phyloP scores from a whole-genome alignment of 2,888 invertebrate species.

The Tenthredo livida region DNA sequence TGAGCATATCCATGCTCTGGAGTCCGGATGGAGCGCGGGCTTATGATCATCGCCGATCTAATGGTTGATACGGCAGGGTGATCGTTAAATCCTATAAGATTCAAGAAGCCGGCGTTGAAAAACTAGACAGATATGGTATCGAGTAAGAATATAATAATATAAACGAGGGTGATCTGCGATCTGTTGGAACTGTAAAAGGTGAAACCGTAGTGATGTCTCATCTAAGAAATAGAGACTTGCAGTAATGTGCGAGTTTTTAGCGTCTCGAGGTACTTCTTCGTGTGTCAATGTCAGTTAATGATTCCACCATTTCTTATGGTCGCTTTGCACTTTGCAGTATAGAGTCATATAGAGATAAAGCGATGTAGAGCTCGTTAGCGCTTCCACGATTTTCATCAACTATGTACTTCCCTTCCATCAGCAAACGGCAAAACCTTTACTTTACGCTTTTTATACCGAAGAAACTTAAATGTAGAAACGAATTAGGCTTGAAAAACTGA shows the following conservation, averaged over 20 bases:
- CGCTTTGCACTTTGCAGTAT: constrained; percentile 15
- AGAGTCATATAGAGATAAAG: neutral
- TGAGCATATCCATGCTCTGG: neutral
- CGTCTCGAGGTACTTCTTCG: neutral
- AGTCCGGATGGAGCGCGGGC: neutral
- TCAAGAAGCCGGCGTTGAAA: neutral
- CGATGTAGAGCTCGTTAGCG: constrained; percentile 38
- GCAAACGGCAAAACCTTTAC: neutral
- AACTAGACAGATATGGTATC: constrained; percentile 10
- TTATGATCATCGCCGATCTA: constrained; percentile 9
- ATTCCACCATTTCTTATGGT: constrained; percentile 28
- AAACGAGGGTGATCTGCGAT: constrained; percentile 14
- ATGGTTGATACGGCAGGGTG: neutral
- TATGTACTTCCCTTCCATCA: neutral
- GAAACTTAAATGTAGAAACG: constrained; percentile 15
- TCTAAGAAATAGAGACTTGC: constrained; percentile 40
- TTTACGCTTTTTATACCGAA: neutral
- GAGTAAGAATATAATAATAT: constrained; percentile 29
- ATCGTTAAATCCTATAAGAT: constrained; percentile 27
- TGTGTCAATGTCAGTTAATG: constrained; percentile 47
- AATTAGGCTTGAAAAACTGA: neutral
- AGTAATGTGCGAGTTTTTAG: constrained; percentile 4
- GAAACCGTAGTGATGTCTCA: constrained; percentile 31
- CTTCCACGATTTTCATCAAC: constrained; percentile 28
- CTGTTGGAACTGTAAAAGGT: constrained; percentile 33